Conservation (phyloP, 2,113 vertebrate genomes). For the Embiotoca jacksoni region DNA sequence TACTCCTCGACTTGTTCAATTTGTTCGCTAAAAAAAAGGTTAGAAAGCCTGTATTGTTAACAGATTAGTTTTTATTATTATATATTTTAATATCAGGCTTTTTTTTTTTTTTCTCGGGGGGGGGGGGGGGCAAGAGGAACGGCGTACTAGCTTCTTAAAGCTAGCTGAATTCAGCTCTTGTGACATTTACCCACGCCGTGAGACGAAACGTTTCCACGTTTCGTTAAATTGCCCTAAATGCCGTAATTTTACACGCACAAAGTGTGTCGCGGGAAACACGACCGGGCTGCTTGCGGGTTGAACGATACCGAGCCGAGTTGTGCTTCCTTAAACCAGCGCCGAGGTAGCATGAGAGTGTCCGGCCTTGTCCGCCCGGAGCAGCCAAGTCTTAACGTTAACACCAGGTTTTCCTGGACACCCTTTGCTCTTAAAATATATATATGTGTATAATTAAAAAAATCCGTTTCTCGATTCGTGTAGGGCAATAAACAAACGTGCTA, state of each 20-base stretch:
- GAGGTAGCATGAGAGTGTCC: slow-evolving; percentile 31
- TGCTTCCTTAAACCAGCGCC: slow-evolving; percentile 33
- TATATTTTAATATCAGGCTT: slow-evolving; percentile 15
- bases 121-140: slow-evolving; percentile 52
- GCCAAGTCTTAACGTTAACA: slow-evolving; percentile 27
- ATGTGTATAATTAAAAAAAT: no score
- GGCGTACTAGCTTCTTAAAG: slow-evolving; percentile 44
- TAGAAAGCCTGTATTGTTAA: neutral
- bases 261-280: neutral
- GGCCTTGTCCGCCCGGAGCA: slow-evolving; percentile 69
- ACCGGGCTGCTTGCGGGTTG: neutral
- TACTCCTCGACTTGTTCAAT: slow-evolving; percentile 48
- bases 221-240: neutral
- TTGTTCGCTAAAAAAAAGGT: neutral
- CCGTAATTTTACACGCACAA: no score
- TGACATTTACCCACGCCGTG: neutral
- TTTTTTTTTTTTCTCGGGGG: no score
- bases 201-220: neutral
- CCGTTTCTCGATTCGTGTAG: rapidly evolving
- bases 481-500: neutral
- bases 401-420: neutral
- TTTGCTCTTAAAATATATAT: neutral
- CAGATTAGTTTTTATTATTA: slow-evolving; percentile 26
- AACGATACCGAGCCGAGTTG: slow-evolving; percentile 24
- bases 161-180: slow-evolving; percentile 35